These are phyloP conservation scores for Trissoscelio sp. DNA, from an alignment of 2,888 invertebrate genomes.

Conservation along the genomic window DNA sequence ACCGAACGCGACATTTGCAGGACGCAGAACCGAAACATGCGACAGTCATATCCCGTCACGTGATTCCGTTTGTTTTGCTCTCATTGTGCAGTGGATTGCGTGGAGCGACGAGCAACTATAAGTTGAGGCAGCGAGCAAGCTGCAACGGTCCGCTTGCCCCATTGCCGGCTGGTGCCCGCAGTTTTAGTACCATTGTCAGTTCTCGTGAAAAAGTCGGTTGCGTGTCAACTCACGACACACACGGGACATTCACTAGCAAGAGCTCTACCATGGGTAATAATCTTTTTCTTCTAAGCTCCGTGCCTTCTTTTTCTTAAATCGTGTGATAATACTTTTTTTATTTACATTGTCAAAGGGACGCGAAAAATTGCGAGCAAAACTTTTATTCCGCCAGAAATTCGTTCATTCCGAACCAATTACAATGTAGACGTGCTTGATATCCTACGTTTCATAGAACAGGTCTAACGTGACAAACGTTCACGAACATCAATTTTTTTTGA, in stretches of 20 bases:
- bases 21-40: conserved; percentile 69
- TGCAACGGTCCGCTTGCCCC: conserved; percentile 69
- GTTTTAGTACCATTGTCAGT: conserved; percentile 71
- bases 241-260: conserved; percentile 65
- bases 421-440: conserved; percentile 2
- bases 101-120: conserved; percentile 69
- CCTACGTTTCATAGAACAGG: neutral
- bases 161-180: conserved; percentile 76
- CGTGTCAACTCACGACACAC: conserved; percentile 75
- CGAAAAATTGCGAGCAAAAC: conserved; percentile 25
- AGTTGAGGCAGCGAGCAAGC: conserved; percentile 67
- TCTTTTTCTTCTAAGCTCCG: conserved; percentile 72
- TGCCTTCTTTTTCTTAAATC: conserved; percentile 60
- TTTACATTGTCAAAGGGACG: conserved; percentile 35
- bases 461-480: neutral
- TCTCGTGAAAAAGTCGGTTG: conserved; percentile 75
- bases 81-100: conserved; percentile 71
- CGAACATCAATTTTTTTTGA: conserved; percentile 5
- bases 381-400: conserved; percentile 30
- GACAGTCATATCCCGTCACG: conserved; percentile 71
- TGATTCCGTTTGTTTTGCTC: conserved; percentile 73
- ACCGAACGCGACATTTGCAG: conserved; percentile 67
- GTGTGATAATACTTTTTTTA: conserved; percentile 49
- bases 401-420: conserved; percentile 16
- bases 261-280: conserved; percentile 73